Base-by-base conservation (phyloP, 2,797 vertebrate genomes). In the Streptopelia turtur region DNA sequence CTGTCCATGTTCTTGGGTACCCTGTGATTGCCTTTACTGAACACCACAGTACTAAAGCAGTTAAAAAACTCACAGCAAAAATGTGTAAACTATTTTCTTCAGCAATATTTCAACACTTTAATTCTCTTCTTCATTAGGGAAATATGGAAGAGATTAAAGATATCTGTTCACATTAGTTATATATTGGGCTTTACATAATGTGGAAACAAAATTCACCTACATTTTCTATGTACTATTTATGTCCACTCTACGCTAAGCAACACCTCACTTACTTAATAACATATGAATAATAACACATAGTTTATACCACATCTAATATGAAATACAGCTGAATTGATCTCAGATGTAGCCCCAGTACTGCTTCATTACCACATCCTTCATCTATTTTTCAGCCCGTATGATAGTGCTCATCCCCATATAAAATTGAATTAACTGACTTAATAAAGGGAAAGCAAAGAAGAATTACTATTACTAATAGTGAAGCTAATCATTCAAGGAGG, bases 381-480 rank as follows among this genome's bases (percentile, higher is more conserved):
- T 88, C 52, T 83, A 23, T 88, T 96, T 95, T 94, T 93, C 65
- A 88, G 20, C 7, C 43, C 2, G 2, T 74, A 25, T 3, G 6
- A 78, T 63, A 77, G 33, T 69, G 37, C 13, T 90, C 61, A 86
- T 82, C n/a, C 43, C 39, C 35, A 76, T 66, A 52, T 6, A 84
- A 90, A 97, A 95, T 71, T 92, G 68, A 93, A 94, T 94, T 95
- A 91, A 66, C 56, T 65, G 53, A 83, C 68, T 91, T 96, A 93
- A 95, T 88, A 97, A 93, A 93, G n/a, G 33, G 33, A 91, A 89
- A 91, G 41, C 52, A 91, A 95, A 92, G 92, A 96, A 94, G 52
- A 93, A 91, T 81, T 89, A 91, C 92, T 93, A 83, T 90, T 93
- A 52, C 63, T 88, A 89, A 91, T 78, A 89, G 39, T 43, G 37